Evolutionary conservation across 2,888 invertebrate species (phyloP).

Genomic region (Amblyjoppa proteus): DNA sequence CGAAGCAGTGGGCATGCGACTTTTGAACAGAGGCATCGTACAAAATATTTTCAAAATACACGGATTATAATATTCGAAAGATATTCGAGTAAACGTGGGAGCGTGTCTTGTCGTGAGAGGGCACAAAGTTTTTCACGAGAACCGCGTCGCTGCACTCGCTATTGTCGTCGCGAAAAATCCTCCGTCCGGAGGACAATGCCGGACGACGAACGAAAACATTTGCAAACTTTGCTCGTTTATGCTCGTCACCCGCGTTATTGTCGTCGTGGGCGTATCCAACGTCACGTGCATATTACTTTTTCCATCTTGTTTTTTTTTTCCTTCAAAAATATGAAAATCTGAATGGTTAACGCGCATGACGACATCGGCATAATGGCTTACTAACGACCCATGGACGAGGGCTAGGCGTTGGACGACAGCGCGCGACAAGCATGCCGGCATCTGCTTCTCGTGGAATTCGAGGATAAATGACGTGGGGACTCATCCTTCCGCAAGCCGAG

Average conservation of each 20-base stretch:
- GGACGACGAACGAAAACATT: slow-evolving; percentile 34
- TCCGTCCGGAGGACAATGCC: slow-evolving; percentile 21
- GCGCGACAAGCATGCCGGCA: slow-evolving; percentile 51
- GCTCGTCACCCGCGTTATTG: slow-evolving; percentile 38
- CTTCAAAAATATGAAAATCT: slow-evolving; percentile 73
- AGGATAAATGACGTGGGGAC: slow-evolving; percentile 67
- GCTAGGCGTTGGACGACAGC: slow-evolving; percentile 67
- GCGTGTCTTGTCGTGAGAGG: slow-evolving; percentile 21
- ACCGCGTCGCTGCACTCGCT: background rate
- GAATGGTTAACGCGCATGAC: slow-evolving; percentile 76
- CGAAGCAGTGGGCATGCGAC: background rate
- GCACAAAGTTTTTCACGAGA: slow-evolving; percentile 8
- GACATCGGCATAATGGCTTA: slow-evolving; percentile 78
- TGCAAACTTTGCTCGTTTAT: slow-evolving; percentile 41
- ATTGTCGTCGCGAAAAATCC: slow-evolving; percentile 44
- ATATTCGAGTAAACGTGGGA: slow-evolving; percentile 25
- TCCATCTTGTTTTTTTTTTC: slow-evolving; percentile 13
- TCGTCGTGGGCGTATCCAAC: slow-evolving; percentile 15
- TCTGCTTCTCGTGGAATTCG: slow-evolving; percentile 67
- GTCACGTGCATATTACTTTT: slow-evolving; percentile 28
- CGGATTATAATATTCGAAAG: slow-evolving; percentile 44
- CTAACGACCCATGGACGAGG: slow-evolving; percentile 76
- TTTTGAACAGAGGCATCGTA: slow-evolving; percentile 20
- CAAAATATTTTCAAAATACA: slow-evolving; percentile 68
- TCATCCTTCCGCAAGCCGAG: slow-evolving; percentile 69